Evolutionary conservation across 1,140 invertebrate genomes (phyloP).

Genomic region (Plectus sambesii): DNA sequence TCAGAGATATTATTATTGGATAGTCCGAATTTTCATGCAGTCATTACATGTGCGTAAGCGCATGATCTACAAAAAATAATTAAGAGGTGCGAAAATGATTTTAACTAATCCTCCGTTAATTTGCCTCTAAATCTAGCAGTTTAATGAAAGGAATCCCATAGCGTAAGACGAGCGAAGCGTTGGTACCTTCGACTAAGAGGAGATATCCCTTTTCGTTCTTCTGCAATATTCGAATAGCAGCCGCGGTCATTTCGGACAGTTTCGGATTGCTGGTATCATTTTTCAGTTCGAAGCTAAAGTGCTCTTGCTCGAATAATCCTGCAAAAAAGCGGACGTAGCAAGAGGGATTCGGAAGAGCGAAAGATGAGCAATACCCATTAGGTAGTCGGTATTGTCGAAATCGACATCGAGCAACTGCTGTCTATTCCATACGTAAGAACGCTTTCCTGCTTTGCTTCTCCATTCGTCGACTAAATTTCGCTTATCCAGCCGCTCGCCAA

Average conservation of each 20-base stretch:
- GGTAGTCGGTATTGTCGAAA: no score
- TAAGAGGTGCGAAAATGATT: no score
- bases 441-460: constrained; percentile 13
- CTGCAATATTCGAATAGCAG: constrained; percentile 66
- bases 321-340: background rate
- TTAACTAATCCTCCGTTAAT: no score
- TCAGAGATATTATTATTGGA: no score
- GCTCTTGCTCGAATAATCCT: background rate
- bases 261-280: constrained; percentile 50
- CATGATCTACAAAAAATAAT: no score
- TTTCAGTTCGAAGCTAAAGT: background rate
- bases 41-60: no score
- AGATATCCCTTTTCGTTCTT: constrained; percentile 73
- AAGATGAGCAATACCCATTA: no score
- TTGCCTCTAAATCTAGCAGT: no score
- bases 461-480: background rate
- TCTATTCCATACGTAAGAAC: background rate
- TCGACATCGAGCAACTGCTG: background rate
- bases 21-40: no score
- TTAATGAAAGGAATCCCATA: no score
- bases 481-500: background rate
- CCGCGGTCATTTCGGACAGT: constrained; percentile 70
- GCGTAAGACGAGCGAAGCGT: no score
- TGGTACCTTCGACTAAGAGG: constrained; percentile 77
- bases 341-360: constrained; percentile 15